These are phyloP conservation scores for Galagoides demidoff DNA, from an alignment of 2,797 vertebrate genomes.

Conservation along the genomic window DNA sequence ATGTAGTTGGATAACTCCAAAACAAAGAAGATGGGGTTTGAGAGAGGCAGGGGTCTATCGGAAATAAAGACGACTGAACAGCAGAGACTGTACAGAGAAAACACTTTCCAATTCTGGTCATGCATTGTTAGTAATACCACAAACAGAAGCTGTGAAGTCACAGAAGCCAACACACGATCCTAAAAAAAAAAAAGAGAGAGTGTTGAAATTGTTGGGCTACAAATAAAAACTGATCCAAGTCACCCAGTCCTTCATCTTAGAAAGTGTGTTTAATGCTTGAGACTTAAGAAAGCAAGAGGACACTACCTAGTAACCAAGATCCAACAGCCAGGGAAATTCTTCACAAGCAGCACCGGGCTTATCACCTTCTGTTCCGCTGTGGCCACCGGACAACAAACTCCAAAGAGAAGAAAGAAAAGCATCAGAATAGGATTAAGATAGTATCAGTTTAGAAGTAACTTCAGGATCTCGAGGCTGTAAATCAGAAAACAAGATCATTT, in stretches of 20 bases:
- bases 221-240: neutral
- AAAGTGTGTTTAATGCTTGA: neutral
- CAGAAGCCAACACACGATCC: neutral
- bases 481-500: neutral
- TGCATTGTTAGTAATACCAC: neutral
- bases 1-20: neutral
- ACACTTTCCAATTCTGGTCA: neutral
- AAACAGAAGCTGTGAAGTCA: neutral
- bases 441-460: neutral
- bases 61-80: neutral
- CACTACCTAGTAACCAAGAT: neutral
- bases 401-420: neutral
- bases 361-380: neutral
- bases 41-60: neutral
- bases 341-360: neutral
- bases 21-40: neutral
- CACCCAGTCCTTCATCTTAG: neutral
- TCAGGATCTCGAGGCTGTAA: neutral
- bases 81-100: neutral
- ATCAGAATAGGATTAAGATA: neutral
- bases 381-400: neutral
- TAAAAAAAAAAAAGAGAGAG: neutral
- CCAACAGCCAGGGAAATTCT: neutral
- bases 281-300: constrained; percentile 15
- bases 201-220: neutral